Percentiles rank a stretch among this genome's conserved stretches.
phyloP scores from a whole-genome alignment of 2,797 vertebrate species.

The Cyclura pinguis region DNA sequence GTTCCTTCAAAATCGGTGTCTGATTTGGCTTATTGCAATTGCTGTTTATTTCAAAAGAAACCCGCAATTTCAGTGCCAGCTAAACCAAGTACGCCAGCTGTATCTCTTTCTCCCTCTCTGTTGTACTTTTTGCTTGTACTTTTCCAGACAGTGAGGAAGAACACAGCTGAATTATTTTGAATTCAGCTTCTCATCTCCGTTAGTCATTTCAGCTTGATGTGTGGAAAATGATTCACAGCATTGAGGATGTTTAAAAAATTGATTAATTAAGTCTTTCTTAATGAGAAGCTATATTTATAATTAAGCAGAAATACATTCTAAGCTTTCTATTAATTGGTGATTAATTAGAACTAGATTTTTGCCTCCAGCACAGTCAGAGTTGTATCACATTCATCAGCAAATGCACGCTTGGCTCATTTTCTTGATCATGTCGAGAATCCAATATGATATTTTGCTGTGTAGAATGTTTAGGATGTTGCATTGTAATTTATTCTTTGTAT shows the following conservation, averaged over 20 bases:
- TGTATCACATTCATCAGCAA: slow-evolving; percentile 70
- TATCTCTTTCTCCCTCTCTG: not conserved
- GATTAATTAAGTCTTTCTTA: slow-evolving; percentile 79
- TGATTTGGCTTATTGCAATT: slow-evolving; percentile 31
- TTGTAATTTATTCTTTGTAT: slow-evolving; percentile 74
- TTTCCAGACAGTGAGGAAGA: slow-evolving; percentile 33
- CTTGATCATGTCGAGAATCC: slow-evolving; percentile 69
- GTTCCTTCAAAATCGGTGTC: slow-evolving; percentile 50
- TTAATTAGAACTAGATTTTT: slow-evolving; percentile 64
- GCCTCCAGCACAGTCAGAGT: slow-evolving; percentile 66
- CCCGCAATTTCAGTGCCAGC: not conserved
- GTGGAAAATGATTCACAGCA: slow-evolving; percentile 35
- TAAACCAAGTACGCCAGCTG: slow-evolving; percentile 17
- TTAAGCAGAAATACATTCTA: slow-evolving; percentile 79
- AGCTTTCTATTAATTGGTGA: slow-evolving; percentile 77
- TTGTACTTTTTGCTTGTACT: slow-evolving; percentile 10
- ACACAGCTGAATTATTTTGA: slow-evolving; percentile 21
- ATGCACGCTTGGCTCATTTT: slow-evolving; percentile 72
- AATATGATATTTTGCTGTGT: slow-evolving; percentile 53
- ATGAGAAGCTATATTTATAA: slow-evolving; percentile 81
- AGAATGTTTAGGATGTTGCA: slow-evolving; percentile 69
- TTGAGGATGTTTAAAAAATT: slow-evolving; percentile 70
- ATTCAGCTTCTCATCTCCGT: slow-evolving; percentile 38
- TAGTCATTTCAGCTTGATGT: slow-evolving; percentile 45
- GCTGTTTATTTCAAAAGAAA: slow-evolving; percentile 49